Evolutionary conservation across 2,113 vertebrate species (phyloP).

Genomic region (Cairina moschata): DNA sequence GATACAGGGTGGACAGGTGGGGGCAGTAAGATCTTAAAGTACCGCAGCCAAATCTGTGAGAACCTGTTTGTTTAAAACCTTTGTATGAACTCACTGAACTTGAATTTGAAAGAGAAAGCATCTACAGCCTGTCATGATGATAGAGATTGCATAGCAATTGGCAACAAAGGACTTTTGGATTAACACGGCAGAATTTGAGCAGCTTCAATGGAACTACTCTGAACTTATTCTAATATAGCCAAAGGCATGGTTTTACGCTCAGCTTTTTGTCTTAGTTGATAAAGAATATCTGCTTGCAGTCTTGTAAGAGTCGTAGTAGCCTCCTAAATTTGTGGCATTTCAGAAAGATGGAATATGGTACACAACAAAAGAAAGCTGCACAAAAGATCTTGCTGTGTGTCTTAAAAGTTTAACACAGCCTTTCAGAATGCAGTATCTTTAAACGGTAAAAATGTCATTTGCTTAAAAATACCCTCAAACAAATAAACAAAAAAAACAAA

Average conservation of each 20-base stretch:
- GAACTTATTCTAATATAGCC: not conserved
- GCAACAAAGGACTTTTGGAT: constrained; percentile 15
- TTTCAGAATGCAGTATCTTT: not conserved
- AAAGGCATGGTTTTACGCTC: not conserved
- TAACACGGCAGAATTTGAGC: not conserved
- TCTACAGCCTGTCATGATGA: not conserved
- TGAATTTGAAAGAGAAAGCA: constrained; percentile 2
- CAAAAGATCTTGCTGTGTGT: not conserved
- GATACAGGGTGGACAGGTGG: constrained; percentile 50
- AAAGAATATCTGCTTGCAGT: not conserved
- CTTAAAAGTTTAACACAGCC: not conserved
- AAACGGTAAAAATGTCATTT: not conserved
- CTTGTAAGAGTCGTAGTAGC: not conserved
- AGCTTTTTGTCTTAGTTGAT: not conserved
- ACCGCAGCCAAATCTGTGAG: constrained; percentile 8
- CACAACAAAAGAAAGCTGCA: not conserved
- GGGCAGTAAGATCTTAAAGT: constrained; percentile 63
- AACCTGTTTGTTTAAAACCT: constrained; percentile 21
- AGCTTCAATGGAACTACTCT: not conserved
- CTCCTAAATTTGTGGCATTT: not conserved
- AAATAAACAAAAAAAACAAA: constrained; percentile 16
- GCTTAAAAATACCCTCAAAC: constrained; percentile 42
- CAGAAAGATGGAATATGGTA: not conserved
- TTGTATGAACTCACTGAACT: not conserved
- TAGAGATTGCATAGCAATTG: not conserved